Conservation (phyloP, 2,888 invertebrate genomes). For the Odontothrips loti region DNA sequence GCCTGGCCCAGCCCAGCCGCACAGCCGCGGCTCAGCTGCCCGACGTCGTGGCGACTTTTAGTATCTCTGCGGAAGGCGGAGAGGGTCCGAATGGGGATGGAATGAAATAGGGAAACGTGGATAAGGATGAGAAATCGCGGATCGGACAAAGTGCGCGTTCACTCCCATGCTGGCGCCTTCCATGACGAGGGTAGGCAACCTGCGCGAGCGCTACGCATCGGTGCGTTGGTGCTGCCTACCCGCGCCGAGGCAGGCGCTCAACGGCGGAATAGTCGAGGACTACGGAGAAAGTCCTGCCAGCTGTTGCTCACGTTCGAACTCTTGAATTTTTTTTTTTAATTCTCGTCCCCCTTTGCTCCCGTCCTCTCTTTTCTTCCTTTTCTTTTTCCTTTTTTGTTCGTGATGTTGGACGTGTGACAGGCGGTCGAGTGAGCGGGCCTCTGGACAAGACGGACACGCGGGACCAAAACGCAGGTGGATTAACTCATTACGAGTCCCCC, state of each 20-base stretch:
- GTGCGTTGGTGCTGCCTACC: not conserved
- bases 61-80: no score
- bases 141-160: no score
- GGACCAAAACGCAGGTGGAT: not conserved
- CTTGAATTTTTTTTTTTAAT: not conserved
- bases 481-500: conserved; percentile 2
- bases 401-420: not conserved
- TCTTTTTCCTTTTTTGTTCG: not conserved
- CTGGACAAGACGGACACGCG: not conserved
- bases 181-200: not conserved
- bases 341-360: not conserved
- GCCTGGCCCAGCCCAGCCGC: no score
- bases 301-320: no score
- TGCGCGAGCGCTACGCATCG: not conserved
- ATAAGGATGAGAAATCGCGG: no score
- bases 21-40: no score
- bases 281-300: not conserved
- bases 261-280: no score
- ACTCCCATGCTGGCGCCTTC: no score
- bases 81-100: no score
- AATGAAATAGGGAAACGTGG: no score
- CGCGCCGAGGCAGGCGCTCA: not conserved
- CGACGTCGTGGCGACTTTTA: no score
- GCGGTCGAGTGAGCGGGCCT: not conserved
- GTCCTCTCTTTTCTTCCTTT: not conserved